These are phyloP conservation scores for Lerista edwardsae DNA, from an alignment of 2,797 vertebrate genomes.

Conservation along the genomic window DNA sequence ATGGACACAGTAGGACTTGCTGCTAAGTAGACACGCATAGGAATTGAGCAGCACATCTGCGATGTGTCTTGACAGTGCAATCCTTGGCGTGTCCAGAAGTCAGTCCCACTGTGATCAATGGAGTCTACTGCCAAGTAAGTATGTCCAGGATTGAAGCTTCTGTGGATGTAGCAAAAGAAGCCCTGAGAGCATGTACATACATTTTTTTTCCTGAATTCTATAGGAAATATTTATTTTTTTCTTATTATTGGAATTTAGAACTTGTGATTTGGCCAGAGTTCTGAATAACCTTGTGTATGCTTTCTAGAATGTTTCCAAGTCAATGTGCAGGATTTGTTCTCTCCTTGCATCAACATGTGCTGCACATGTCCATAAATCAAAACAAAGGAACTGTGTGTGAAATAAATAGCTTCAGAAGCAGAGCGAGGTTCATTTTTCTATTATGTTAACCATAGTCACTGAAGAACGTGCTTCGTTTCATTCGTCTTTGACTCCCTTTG, in stretches of 20 bases:
- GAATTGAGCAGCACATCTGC: not conserved
- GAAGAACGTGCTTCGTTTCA: not conserved
- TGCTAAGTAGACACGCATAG: not conserved
- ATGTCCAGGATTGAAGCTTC: too few relatives aligned
- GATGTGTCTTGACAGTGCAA: not conserved
- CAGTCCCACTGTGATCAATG: too few relatives aligned
- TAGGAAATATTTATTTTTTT: not conserved
- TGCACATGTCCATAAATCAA: not conserved
- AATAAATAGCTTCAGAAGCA: not conserved
- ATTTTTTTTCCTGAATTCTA: not conserved
- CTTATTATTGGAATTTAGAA: not conserved
- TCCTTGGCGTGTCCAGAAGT: too few relatives aligned
- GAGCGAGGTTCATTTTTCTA: not conserved
- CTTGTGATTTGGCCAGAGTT: not conserved
- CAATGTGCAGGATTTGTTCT: not conserved
- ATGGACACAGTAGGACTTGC: not conserved
- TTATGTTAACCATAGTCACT: not conserved
- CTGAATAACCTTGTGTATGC: not conserved
- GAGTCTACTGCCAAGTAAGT: too few relatives aligned
- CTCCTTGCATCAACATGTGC: too few relatives aligned
- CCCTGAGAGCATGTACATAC: too few relatives aligned
- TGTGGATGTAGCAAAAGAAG: conserved; percentile 1
- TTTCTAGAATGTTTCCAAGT: not conserved
- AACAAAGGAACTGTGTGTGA: not conserved
- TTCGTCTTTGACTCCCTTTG: not conserved